Evolutionary conservation across 1,140 invertebrate genomes (phyloP).

Genomic region (Drosophila orena): DNA sequence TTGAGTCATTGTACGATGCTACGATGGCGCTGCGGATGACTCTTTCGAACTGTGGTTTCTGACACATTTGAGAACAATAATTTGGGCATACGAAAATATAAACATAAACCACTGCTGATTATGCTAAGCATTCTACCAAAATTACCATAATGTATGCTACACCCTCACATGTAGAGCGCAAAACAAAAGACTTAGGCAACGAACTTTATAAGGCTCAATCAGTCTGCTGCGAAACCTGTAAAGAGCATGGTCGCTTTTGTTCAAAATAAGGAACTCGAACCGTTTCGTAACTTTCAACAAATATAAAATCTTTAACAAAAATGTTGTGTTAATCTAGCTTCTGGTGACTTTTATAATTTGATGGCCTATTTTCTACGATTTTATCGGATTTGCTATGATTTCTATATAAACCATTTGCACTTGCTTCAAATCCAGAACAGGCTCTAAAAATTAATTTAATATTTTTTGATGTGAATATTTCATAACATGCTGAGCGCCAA

Average conservation of each 20-base stretch:
- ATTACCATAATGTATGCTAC: conserved; percentile 41
- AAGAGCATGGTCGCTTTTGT: conserved; percentile 15
- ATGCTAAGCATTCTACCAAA: conserved; percentile 5
- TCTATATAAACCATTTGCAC: conserved; percentile 37
- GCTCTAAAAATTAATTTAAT: conserved; percentile 41
- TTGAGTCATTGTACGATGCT: conserved; percentile 48
- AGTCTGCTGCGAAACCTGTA: conserved; percentile 29
- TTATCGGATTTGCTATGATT: conserved; percentile 43
- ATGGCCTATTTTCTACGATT: conserved; percentile 55
- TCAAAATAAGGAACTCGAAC: conserved; percentile 59
- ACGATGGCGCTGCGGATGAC: conserved; percentile 2
- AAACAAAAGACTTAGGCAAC: conserved; percentile 56
- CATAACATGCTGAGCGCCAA: conserved; percentile 5
- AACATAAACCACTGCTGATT: conserved; percentile 32
- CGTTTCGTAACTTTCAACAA: conserved; percentile 41
- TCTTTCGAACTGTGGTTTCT: not conserved
- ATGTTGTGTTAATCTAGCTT: conserved; percentile 30
- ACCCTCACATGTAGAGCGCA: conserved; percentile 16
- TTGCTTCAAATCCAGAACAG: conserved; percentile 32
- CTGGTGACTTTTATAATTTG: conserved; percentile 38
- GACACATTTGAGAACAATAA: conserved; percentile 35
- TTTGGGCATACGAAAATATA: conserved; percentile 18
- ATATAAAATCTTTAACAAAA: conserved; percentile 24
- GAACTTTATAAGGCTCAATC: conserved; percentile 29
- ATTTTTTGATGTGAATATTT: conserved; percentile 35